Percentiles rank a stretch among this genome's conserved stretches.
phyloP scores from a whole-genome alignment of 2,113 vertebrate genomes.

The Myrmecobius fasciatus region DNA sequence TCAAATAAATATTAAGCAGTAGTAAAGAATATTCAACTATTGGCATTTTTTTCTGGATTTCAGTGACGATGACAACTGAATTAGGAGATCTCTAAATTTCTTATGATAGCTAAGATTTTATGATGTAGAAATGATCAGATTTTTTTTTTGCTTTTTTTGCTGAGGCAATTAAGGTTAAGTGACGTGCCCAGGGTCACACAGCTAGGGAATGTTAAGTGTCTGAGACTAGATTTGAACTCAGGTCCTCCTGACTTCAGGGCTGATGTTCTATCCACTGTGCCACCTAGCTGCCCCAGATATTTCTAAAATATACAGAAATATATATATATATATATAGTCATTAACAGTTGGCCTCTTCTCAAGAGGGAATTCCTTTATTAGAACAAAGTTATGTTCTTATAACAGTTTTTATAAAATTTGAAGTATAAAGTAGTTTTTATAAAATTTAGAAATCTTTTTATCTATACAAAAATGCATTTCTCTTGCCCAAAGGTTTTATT shows the following conservation, averaged over 20 bases:
- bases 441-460: background rate
- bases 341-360: background rate
- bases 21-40: background rate
- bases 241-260: too few species aligned
- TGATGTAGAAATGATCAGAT: background rate
- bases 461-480: background rate
- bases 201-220: too few species aligned
- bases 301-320: background rate
- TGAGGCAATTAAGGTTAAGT: too few species aligned
- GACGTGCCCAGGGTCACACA: too few species aligned
- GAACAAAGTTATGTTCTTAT: background rate
- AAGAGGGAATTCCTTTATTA: background rate
- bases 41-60: background rate
- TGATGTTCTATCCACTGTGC: too few species aligned
- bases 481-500: background rate
- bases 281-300: too few species aligned
- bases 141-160: too few species aligned
- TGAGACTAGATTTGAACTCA: too few species aligned
- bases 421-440: background rate
- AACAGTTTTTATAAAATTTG: background rate
- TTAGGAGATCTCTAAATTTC: background rate
- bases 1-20: background rate
- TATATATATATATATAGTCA: fast-evolving
- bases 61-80: background rate
- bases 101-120: background rate